These are phyloP conservation scores for Melanerpes formicivorus DNA, from an alignment of 2,113 vertebrate genomes.

Conservation along the genomic window DNA sequence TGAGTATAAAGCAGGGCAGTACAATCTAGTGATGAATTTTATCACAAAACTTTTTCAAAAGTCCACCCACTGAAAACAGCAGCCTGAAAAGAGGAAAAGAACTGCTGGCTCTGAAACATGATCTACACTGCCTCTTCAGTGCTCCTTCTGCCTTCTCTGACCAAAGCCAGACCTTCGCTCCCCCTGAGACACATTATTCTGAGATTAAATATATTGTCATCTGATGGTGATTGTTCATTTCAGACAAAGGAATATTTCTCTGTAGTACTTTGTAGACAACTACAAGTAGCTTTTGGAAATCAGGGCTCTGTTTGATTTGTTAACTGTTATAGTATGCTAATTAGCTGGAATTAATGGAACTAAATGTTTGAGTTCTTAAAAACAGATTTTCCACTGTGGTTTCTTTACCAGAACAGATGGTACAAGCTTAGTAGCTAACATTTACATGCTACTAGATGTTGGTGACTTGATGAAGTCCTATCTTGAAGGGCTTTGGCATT, in stretches of 20 bases:
- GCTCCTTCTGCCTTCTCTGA: not conserved
- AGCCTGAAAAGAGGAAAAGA: not conserved
- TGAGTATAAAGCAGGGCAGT: not conserved
- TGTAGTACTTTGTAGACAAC: not conserved
- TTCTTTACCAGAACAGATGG: not conserved
- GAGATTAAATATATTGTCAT: not conserved
- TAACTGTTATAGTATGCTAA: not conserved
- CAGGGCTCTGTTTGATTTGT: not conserved
- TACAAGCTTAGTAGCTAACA: not conserved
- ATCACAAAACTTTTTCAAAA: not conserved
- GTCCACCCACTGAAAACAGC: not conserved
- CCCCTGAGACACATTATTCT: not conserved
- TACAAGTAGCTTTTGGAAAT: not conserved
- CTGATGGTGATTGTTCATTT: not conserved
- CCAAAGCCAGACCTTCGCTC: not conserved
- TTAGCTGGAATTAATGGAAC: not conserved
- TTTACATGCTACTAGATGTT: not conserved
- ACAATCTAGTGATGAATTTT: not conserved
- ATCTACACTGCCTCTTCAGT: not conserved
- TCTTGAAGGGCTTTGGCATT: not conserved
- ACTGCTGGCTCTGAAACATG: not conserved
- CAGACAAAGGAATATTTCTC: not conserved
- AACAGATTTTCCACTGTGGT: not conserved
- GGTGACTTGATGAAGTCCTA: not conserved
- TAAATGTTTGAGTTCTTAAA: not conserved